Evolutionary conservation across 2,888 invertebrate species (phyloP).

Genomic region (Cheilosia grossa): DNA sequence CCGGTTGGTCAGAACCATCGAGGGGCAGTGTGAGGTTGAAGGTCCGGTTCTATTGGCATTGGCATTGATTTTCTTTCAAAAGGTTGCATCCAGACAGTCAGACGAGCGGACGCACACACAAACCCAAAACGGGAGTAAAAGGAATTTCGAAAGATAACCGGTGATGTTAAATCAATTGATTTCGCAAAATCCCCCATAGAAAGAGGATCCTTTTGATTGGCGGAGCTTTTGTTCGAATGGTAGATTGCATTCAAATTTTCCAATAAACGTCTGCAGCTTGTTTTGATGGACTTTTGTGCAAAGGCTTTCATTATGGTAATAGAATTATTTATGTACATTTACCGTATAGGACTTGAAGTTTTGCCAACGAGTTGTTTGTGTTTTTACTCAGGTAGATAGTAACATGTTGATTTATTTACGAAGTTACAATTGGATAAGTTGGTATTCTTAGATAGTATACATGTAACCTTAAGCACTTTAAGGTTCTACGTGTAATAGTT

Average conservation of each 20-base stretch:
- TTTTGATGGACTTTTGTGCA: conserved; percentile 29
- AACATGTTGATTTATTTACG: too few species aligned
- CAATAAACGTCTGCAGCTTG: conserved; percentile 46
- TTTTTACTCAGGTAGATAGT: neutral
- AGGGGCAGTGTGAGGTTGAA: conserved; percentile 22
- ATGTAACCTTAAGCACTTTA: too few species aligned
- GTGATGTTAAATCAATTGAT: conserved; percentile 61
- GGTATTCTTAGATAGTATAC: too few species aligned
- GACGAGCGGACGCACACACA: neutral
- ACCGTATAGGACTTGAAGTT: neutral
- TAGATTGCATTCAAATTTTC: conserved; percentile 60
- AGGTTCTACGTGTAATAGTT: too few species aligned
- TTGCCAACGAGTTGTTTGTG: neutral
- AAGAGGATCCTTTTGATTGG: conserved; percentile 48
- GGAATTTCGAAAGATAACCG: conserved; percentile 38
- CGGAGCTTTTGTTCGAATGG: conserved; percentile 16
- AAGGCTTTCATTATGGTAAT: conserved; percentile 39
- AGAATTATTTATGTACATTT: conserved; percentile 37
- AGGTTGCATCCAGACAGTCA: conserved; percentile 39
- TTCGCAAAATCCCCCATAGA: conserved; percentile 39
- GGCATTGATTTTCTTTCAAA: conserved; percentile 61
- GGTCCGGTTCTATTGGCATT: conserved; percentile 36
- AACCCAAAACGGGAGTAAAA: conserved; percentile 6
- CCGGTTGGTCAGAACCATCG: conserved; percentile 28
- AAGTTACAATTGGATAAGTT: too few species aligned